Conservation (phyloP, 2,797 vertebrate genomes). For the Tapirus indicus region DNA sequence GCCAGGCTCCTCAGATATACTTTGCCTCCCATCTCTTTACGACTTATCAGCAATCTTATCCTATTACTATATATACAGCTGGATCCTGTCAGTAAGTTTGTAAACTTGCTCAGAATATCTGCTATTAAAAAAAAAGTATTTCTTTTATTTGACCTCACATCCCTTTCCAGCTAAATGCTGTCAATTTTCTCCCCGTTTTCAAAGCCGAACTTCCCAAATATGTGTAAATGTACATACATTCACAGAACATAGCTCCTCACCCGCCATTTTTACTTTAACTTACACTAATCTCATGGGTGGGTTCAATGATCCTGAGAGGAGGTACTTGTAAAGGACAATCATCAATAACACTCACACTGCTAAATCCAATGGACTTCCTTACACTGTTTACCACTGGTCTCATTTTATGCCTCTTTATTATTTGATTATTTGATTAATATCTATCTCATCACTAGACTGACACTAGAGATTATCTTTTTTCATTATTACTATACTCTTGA, state of each 20-base stretch:
- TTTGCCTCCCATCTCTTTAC: not conserved
- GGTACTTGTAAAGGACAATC: not conserved
- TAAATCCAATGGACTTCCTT: not conserved
- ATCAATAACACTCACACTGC: not conserved
- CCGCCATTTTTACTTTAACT: not conserved
- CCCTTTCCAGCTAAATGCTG: not conserved
- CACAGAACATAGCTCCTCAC: not conserved
- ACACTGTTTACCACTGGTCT: not conserved
- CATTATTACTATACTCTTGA: not conserved
- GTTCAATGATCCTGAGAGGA: not conserved
- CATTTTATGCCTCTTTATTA: not conserved
- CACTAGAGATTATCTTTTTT: not conserved
- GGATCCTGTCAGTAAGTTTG: not conserved
- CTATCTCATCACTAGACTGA: not conserved
- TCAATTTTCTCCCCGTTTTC: not conserved
- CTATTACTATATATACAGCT: not conserved
- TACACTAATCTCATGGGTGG: not conserved
- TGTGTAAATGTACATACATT: rapidly evolving
- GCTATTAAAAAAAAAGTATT: not conserved
- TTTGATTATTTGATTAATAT: not conserved
- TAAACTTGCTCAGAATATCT: not conserved
- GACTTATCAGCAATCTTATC: not conserved
- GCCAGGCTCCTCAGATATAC: not conserved
- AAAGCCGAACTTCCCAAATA: not conserved
- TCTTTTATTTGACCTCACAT: not conserved